A percentile compares a stretch with the other conserved stretches of the same genome.
Evolutionary conservation across 2,797 vertebrate species (phyloP).

Genomic region (Perdix hodgsoniae): DNA sequence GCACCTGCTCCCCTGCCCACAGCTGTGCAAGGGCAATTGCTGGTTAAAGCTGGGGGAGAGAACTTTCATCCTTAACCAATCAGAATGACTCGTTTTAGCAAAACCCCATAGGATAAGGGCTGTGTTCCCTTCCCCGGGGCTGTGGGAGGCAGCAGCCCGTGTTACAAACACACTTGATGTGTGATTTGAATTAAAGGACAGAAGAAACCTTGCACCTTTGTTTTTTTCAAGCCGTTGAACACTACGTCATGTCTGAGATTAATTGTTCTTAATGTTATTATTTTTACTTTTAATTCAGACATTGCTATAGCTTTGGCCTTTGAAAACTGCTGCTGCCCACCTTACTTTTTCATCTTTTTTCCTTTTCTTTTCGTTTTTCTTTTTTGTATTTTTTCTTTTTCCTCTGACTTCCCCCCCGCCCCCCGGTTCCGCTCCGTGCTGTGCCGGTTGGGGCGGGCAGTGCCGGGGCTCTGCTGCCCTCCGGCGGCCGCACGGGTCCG

Average conservation of each 20-base stretch:
- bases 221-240: not conserved
- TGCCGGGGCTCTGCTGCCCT: not conserved
- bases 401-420: not conserved
- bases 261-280: not conserved
- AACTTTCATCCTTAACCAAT: not conserved
- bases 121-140: not conserved
- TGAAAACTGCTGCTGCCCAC: not conserved
- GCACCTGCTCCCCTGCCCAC: not conserved
- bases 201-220: not conserved
- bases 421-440: no score
- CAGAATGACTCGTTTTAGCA: not conserved
- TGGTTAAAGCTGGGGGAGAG: not conserved
- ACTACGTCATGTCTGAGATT: not conserved
- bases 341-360: not conserved
- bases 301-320: not conserved
- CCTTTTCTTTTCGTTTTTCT: not conserved
- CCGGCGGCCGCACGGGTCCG: not conserved
- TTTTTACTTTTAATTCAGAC: not conserved
- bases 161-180: fast-evolving
- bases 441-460: not conserved
- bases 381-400: not conserved
- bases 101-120: not conserved
- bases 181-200: not conserved
- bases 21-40: not conserved
- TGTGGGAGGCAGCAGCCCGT: not conserved